phyloP scores from a whole-genome alignment of 2,113 vertebrate genomes.

The Alouatta palliata region DNA sequence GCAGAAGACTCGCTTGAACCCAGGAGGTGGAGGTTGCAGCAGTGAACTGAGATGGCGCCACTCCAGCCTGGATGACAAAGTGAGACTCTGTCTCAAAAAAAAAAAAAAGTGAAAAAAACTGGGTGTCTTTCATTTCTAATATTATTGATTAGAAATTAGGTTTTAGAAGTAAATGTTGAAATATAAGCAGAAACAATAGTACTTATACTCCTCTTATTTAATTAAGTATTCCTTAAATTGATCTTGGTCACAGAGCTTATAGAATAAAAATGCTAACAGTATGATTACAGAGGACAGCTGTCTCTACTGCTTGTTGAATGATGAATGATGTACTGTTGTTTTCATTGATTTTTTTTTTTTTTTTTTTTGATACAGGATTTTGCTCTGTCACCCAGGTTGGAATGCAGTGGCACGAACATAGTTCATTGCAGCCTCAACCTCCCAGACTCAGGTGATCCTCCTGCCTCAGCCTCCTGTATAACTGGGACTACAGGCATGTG shows the following conservation, averaged over 20 bases:
- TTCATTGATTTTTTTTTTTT: not conserved
- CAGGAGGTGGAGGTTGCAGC: no score
- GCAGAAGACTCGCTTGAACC: no score
- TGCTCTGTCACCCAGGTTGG: no score
- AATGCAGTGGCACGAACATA: no score
- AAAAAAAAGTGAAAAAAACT: not conserved
- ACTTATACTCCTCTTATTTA: not conserved
- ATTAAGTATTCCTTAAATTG: not conserved
- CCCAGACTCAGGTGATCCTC: no score
- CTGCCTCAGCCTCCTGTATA: no score
- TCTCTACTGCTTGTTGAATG: not conserved
- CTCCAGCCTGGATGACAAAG: no score
- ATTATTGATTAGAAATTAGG: not conserved
- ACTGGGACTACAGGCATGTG: no score
- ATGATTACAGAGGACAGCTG: not conserved
- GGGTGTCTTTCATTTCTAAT: not conserved
- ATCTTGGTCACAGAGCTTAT: not conserved
- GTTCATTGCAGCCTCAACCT: no score
- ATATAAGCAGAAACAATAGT: not conserved
- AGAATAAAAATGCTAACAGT: not conserved
- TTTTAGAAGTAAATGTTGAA: slow-evolving; percentile 1
- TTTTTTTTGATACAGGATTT: no score
- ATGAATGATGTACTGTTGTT: not conserved
- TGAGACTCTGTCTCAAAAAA: no score
- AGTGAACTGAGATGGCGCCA: no score